A percentile compares a stretch with the other conserved stretches of the same genome.
These are phyloP conservation scores for Ophraella communa DNA, from an alignment of 2,888 invertebrate species.

Conservation along the genomic window DNA sequence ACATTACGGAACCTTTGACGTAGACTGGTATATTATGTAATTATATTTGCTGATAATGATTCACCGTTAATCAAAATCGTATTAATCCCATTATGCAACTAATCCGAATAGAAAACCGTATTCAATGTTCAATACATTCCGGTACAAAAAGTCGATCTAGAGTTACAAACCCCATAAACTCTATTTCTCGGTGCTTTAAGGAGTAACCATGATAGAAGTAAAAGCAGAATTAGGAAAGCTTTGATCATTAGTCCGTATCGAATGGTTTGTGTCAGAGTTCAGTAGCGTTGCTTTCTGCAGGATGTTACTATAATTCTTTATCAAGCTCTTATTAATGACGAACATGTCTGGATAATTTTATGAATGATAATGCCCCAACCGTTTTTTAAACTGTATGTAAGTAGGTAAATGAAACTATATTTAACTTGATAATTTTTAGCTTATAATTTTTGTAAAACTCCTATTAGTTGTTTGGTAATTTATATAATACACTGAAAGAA, in stretches of 20 bases:
- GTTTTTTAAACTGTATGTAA: too few species aligned
- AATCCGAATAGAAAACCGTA: not conserved
- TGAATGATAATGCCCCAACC: too few species aligned
- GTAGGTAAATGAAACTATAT: too few species aligned
- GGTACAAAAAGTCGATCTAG: not conserved
- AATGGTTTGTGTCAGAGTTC: not conserved
- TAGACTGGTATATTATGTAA: not conserved
- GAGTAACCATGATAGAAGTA: conserved; percentile 16
- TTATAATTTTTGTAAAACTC: too few species aligned
- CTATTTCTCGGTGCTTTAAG: conserved; percentile 21
- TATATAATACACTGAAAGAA: too few species aligned
- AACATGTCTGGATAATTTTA: too few species aligned
- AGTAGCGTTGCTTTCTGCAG: not conserved
- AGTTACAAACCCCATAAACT: conserved; percentile 19
- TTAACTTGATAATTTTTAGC: too few species aligned
- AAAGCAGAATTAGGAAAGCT: conserved; percentile 32
- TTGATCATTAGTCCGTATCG: conserved; percentile 50
- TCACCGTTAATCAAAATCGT: not conserved
- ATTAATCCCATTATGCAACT: not conserved
- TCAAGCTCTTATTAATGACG: too few species aligned
- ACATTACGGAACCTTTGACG: not conserved
- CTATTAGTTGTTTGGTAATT: too few species aligned
- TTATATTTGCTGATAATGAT: not conserved
- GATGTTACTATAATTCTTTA: not conserved
- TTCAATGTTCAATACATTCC: not conserved